Evolutionary conservation across 2,797 vertebrate species (phyloP), one percentile per base, ranked within the genome.

Genomic region (Enteromius argenteus): DNA sequence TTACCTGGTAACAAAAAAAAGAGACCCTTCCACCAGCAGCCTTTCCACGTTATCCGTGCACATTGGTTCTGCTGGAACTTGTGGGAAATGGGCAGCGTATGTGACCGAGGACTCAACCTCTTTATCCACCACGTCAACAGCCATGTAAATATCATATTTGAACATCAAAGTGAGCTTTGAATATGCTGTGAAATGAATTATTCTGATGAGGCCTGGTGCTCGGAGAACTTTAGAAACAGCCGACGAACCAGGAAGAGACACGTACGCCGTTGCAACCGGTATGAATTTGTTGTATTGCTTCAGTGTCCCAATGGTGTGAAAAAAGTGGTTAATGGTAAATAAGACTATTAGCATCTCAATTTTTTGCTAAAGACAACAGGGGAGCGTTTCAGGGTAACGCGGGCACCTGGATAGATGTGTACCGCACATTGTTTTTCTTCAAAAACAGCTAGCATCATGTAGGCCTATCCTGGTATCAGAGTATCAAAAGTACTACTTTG

Each of bases 1-100:
- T 97, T 97, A 97, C 95, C 95, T 94, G 96, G 96, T 93, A 46
- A 35, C 35, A 92, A 89, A 89, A 89, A 92, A 58, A 23, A 5
- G 11, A 44, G 27, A 92, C 88, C 89, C 77, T 90, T 90, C 87
- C 83, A 76, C 68, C 87, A 88, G 90, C 90, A 92, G 90, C 91
- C 91, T 74, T 87, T 92, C 90, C 58, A 92, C 89, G 82, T 85
- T 83, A 93, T 80, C n/a, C 3, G 37, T 69, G 91, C 93, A 93
- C 93, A 94, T 93, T 87, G 90, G 66, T 71, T 78, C 92, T 84
- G 89, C 90, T 92, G 91, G 62, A 84, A 89, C 91, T 89, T 92
- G 89, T 89, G 86, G 90, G 88, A 86, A 94, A 13, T 49, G 69
- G 81, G 91, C 91, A 90, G 89, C 88, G 80, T 88, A 90, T 80